Evolutionary conservation across 2,113 vertebrate genomes (phyloP).

Genomic region (Catagonus wagneri): DNA sequence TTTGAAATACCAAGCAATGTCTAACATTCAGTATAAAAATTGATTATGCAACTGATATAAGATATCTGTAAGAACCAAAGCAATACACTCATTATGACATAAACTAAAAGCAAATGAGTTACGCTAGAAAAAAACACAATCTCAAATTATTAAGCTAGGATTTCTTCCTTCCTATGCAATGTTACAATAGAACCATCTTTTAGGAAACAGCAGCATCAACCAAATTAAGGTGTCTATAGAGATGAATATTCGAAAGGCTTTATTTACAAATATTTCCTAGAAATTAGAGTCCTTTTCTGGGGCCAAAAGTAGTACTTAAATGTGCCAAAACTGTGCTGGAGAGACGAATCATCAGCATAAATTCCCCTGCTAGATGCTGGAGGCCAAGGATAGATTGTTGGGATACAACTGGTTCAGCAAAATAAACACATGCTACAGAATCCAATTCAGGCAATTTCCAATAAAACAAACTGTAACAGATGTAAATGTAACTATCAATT

Average conservation of each 20-base stretch:
- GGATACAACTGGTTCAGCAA: slow-evolving; percentile 24
- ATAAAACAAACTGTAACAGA: slow-evolving; percentile 41
- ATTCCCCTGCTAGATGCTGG: neutral
- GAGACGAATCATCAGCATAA: neutral
- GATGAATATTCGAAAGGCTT: neutral
- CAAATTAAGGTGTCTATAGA: neutral
- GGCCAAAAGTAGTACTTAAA: neutral
- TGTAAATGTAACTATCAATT: neutral
- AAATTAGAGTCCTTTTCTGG: neutral
- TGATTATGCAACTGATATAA: slow-evolving; percentile 69
- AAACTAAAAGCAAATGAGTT: slow-evolving; percentile 48
- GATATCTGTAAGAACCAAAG: slow-evolving; percentile 76
- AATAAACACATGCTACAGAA: neutral
- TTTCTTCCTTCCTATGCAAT: neutral
- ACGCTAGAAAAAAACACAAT: neutral
- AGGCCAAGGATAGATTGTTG: neutral
- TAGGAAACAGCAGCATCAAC: slow-evolving; percentile 36
- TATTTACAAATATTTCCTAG: neutral
- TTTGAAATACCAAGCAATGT: slow-evolving; percentile 77
- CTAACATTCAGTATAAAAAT: slow-evolving; percentile 80
- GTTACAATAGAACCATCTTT: slow-evolving; percentile 9
- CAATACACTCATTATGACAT: neutral
- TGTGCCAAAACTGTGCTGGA: neutral
- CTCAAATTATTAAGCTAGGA: neutral
- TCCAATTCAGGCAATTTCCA: neutral